These are phyloP conservation scores for Drosophila rhopaloa DNA, from an alignment of 1,140 invertebrate genomes.

Conservation along the genomic window DNA sequence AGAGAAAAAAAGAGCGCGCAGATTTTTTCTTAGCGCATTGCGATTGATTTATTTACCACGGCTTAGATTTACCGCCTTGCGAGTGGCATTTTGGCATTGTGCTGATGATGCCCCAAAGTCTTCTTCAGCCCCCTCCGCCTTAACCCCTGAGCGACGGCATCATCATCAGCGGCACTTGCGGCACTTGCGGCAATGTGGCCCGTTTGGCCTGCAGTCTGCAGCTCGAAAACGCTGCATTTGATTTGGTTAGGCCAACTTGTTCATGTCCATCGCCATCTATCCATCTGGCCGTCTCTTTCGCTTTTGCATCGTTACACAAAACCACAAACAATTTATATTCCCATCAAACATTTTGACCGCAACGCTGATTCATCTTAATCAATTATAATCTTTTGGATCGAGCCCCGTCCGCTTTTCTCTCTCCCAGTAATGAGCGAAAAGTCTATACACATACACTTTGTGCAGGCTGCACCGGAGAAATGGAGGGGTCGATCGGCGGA, in stretches of 20 bases:
- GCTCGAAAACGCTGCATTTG: slow-evolving; percentile 74
- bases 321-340: slow-evolving; percentile 84
- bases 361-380: slow-evolving; percentile 84
- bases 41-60: slow-evolving; percentile 83
- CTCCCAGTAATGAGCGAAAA: slow-evolving; percentile 73
- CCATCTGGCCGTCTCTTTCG: slow-evolving; percentile 48
- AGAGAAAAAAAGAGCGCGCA: slow-evolving; percentile 43
- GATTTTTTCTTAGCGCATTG: slow-evolving; percentile 62
- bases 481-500: slow-evolving; percentile 25
- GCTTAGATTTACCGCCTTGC: slow-evolving; percentile 80
- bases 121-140: slow-evolving; percentile 21
- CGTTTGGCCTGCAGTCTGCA: slow-evolving; percentile 37
- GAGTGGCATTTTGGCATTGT: slow-evolving; percentile 82
- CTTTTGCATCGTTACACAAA: slow-evolving; percentile 78
- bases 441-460: background rate
- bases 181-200: slow-evolving; percentile 49
- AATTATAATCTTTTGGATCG: slow-evolving; percentile 80
- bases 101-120: slow-evolving; percentile 66
- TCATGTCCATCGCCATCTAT: slow-evolving; percentile 33
- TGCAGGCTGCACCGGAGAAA: slow-evolving; percentile 9
- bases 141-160: slow-evolving; percentile 44
- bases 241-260: slow-evolving; percentile 72
- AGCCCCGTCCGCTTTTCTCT: slow-evolving; percentile 30
- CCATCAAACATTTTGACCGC: slow-evolving; percentile 83
- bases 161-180: slow-evolving; percentile 71